phyloP scores from a whole-genome alignment of 2,113 vertebrate species.

The Prolemur simus region DNA sequence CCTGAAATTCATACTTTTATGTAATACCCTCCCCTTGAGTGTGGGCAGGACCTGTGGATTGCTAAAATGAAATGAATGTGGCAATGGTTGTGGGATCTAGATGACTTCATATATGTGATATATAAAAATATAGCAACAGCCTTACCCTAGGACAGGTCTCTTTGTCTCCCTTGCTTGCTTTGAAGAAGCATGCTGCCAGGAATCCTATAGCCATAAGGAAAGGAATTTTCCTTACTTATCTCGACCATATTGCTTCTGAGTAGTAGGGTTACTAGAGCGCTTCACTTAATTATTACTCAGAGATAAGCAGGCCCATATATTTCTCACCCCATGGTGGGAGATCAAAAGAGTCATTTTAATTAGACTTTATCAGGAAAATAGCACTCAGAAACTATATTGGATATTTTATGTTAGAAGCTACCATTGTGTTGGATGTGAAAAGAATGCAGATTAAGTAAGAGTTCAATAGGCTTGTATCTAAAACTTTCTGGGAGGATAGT shows the following conservation, averaged over 20 bases:
- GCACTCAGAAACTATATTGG: not conserved
- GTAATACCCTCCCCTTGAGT: not conserved
- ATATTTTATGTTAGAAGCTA: not conserved
- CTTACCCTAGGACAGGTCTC: too few relatives aligned
- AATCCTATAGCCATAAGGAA: not conserved
- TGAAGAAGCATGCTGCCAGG: not conserved
- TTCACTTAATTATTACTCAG: not conserved
- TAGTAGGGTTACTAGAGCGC: not conserved
- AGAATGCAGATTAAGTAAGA: not conserved
- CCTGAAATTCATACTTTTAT: not conserved
- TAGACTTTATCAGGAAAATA: slow-evolving; percentile 20
- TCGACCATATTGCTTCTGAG: not conserved
- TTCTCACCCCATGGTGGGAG: not conserved
- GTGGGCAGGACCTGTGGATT: not conserved
- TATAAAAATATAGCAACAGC: not conserved
- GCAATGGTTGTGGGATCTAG: not conserved
- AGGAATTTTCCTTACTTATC: not conserved
- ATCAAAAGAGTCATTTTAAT: slow-evolving; percentile 25
- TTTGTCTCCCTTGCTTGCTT: not conserved
- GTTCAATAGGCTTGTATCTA: not conserved
- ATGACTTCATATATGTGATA: not conserved
- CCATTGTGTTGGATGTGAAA: not conserved
- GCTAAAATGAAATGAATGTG: not conserved
- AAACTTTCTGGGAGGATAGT: not conserved
- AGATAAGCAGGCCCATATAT: not conserved